phyloP scores from a whole-genome alignment of 2,888 invertebrate species.

The Tethea ocularis region DNA sequence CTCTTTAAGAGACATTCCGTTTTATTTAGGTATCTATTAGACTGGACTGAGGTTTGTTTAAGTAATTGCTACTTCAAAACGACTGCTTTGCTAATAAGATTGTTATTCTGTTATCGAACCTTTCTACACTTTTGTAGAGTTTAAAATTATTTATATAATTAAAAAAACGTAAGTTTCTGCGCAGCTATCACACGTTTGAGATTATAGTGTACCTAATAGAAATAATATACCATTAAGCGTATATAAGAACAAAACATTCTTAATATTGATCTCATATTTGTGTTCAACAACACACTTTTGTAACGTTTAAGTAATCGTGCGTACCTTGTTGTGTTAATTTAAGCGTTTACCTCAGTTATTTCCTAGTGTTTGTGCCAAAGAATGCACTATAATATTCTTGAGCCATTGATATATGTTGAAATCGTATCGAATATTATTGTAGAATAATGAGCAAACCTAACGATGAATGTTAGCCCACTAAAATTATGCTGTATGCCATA shows the following conservation, averaged over 20 bases:
- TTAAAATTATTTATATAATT: neutral
- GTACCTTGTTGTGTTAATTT: conserved; percentile 19
- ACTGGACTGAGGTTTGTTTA: conserved; percentile 32
- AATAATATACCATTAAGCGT: conserved; percentile 18
- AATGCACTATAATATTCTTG: conserved; percentile 29
- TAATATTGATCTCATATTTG: conserved; percentile 44
- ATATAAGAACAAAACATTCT: conserved; percentile 22
- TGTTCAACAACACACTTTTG: conserved; percentile 16
- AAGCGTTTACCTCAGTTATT: conserved; percentile 29
- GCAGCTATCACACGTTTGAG: conserved; percentile 3
- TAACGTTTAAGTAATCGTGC: conserved; percentile 15
- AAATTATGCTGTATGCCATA: neutral
- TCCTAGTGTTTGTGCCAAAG: conserved; percentile 49
- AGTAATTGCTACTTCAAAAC: conserved; percentile 7
- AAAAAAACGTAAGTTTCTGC: neutral
- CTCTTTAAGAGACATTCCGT: conserved; percentile 46
- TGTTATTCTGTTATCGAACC: neutral
- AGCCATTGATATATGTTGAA: neutral
- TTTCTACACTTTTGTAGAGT: neutral
- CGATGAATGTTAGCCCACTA: neutral
- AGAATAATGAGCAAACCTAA: neutral
- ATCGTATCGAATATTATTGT: conserved; percentile 1
- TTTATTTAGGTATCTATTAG: conserved; percentile 26
- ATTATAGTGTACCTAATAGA: conserved; percentile 15
- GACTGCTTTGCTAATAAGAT: conserved; percentile 7